Evolutionary conservation across 2,113 vertebrate species (phyloP).

Genomic region (Bos javanicus): DNA sequence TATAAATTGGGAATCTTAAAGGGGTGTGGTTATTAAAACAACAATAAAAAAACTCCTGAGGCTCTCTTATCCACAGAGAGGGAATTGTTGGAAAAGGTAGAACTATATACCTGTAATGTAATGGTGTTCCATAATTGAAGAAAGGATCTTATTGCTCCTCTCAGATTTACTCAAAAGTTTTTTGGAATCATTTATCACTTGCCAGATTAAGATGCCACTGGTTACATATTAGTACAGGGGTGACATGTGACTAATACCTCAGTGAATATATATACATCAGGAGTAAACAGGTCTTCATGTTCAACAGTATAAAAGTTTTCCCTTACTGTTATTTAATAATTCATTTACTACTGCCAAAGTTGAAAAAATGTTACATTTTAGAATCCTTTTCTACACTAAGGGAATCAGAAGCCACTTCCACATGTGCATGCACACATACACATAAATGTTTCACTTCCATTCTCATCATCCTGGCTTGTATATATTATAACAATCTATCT

Average conservation of each 20-base stretch:
- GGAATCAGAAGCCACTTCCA: not conserved
- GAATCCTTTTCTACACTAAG: not conserved
- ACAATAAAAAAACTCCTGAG: not conserved
- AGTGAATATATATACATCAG: not conserved
- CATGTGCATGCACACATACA: not conserved
- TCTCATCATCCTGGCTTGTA: not conserved
- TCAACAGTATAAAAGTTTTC: not conserved
- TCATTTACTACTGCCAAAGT: not conserved
- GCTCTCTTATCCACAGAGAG: not conserved
- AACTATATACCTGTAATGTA: not conserved
- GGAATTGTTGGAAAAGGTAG: not conserved
- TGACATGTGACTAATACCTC: constrained; percentile 24
- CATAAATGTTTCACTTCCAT: not conserved
- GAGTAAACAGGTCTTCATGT: not conserved
- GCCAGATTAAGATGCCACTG: not conserved
- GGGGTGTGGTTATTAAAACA: not conserved
- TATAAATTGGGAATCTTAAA: not conserved
- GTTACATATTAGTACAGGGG: not conserved
- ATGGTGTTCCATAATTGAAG: not conserved
- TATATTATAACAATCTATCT: constrained; percentile 35
- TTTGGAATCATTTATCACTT: not conserved
- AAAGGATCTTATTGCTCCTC: not conserved
- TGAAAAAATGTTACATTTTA: not conserved
- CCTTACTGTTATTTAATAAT: not conserved
- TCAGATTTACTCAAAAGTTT: not conserved